Conservation (phyloP, 2,888 invertebrate species). For the Ophioninae sp. region DNA sequence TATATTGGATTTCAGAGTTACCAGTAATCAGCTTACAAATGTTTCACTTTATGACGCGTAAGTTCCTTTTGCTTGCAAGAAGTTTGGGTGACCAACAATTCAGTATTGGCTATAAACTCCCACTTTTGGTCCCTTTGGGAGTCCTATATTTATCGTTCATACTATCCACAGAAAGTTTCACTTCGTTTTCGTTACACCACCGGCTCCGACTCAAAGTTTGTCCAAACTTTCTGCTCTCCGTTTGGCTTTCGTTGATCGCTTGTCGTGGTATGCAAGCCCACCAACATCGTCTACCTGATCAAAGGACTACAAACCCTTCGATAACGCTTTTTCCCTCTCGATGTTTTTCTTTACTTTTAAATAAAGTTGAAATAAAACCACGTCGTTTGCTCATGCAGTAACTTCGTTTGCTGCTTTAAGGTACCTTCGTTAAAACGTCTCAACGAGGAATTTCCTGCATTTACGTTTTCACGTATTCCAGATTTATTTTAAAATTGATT, state of each 20-base stretch:
- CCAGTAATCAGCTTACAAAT: constrained; percentile 4
- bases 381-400: background rate
- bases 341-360: background rate
- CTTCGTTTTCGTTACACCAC: constrained; percentile 40
- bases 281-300: background rate
- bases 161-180: constrained; percentile 38
- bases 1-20: constrained; percentile 43
- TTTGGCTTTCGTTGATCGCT: constrained; percentile 18
- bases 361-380: background rate
- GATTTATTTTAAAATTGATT: too few relatives aligned
- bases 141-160: constrained; percentile 5
- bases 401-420: background rate
- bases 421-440: too few relatives aligned
- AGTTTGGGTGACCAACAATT: constrained; percentile 1
- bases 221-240: constrained; percentile 37
- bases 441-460: too few relatives aligned
- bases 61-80: background rate
- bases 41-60: constrained; percentile 30
- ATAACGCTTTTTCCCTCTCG: background rate
- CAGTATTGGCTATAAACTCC: background rate
- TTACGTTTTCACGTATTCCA: too few relatives aligned
- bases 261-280: background rate
- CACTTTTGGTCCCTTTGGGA: background rate
- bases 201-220: constrained; percentile 37
- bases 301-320: background rate